A percentile compares a stretch with the other conserved stretches of the same genome.
phyloP scores from a whole-genome alignment of 2,797 vertebrate species.

The Pagetopsis macropterus region DNA sequence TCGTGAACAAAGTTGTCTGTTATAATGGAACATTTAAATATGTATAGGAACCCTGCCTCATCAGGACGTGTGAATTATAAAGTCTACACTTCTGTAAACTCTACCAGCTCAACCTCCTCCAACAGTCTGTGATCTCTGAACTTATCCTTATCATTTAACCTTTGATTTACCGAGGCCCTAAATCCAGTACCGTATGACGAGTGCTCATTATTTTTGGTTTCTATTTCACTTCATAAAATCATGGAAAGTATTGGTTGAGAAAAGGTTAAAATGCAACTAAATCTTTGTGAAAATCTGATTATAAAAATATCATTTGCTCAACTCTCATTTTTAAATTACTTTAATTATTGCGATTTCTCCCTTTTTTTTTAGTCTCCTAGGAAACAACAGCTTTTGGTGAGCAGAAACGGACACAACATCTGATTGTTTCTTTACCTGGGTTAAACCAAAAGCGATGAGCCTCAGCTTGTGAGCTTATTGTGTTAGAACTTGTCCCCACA shows the following conservation, averaged over 20 bases:
- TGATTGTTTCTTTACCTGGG: accelerated
- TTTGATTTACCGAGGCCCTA: conserved; percentile 12
- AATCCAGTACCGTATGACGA: not conserved
- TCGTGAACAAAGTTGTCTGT: not conserved
- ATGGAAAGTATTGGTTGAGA: not conserved
- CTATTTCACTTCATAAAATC: not conserved
- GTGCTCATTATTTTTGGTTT: conserved; percentile 48
- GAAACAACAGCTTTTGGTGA: not conserved
- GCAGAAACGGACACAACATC: not conserved
- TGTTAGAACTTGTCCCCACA: conserved; percentile 17
- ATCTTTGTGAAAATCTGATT: not conserved
- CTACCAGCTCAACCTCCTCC: conserved; percentile 74
- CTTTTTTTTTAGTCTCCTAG: not conserved
- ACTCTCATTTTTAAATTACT: not conserved
- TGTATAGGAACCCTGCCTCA: conserved; percentile 45
- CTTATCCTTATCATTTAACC: not conserved
- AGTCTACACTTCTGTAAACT: conserved; percentile 53
- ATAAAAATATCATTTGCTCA: not conserved
- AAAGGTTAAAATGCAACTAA: not conserved
- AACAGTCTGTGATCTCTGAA: conserved; percentile 4
- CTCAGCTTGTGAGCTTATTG: conserved; percentile 9
- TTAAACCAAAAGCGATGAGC: conserved; percentile 33
- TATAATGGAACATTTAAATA: not conserved
- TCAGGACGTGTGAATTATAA: conserved; percentile 45
- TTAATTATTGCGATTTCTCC: not conserved